Conservation (phyloP, 1,140 invertebrate species). For the Drosophila cardini region DNA sequence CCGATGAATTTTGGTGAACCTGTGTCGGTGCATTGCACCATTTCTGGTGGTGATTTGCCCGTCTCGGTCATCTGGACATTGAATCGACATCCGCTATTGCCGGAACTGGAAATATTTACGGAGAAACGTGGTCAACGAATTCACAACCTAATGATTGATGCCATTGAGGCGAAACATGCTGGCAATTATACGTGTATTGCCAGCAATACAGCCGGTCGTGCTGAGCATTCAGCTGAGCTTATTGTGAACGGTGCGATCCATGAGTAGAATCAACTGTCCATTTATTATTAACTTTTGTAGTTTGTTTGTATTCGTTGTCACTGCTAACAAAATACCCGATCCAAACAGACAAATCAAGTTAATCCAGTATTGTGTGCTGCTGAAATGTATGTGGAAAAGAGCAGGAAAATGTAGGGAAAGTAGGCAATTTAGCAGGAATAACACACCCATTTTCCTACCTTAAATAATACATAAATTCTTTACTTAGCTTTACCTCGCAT, state of each 20-base stretch:
- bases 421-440: too few species aligned
- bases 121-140: slow-evolving; percentile 85
- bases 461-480: neutral
- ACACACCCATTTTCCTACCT: neutral
- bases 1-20: slow-evolving; percentile 89
- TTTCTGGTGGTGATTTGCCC: slow-evolving; percentile 90
- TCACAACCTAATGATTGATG: slow-evolving; percentile 86
- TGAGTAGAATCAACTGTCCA: neutral
- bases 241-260: slow-evolving; percentile 86
- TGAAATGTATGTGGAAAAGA: slow-evolving; percentile 20
- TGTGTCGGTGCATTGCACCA: slow-evolving; percentile 89
- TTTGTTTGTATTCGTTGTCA: slow-evolving; percentile 1
- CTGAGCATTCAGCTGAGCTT: slow-evolving; percentile 86
- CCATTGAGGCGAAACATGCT: slow-evolving; percentile 87
- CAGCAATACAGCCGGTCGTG: slow-evolving; percentile 87
- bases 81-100: slow-evolving; percentile 84
- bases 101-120: slow-evolving; percentile 70
- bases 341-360: too few species aligned
- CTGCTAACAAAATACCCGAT: neutral
- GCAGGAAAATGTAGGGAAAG: neutral
- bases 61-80: slow-evolving; percentile 90
- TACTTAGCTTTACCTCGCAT: slow-evolving; percentile 87
- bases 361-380: slow-evolving; percentile 42
- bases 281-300: slow-evolving; percentile 17
- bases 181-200: slow-evolving; percentile 91